A percentile compares a stretch with the other conserved stretches of the same genome.
Conservation (phyloP, 2,113 vertebrate genomes). For the Hippocampus abdominalis region DNA sequence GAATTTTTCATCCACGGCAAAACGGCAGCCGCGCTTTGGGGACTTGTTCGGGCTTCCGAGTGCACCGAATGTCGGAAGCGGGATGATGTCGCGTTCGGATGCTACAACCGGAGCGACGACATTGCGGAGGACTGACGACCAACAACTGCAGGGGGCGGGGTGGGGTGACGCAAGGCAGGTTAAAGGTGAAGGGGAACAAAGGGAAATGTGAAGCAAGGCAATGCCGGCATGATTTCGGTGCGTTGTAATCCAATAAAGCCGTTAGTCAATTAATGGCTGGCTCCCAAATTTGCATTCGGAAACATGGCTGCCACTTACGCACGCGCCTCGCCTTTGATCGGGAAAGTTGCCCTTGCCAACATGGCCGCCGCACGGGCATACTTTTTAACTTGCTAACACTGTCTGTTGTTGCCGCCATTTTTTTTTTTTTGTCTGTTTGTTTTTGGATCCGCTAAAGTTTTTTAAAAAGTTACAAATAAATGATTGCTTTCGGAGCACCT, state of each 20-base stretch:
- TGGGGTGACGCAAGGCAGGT: not conserved
- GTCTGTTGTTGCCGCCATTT: too few species aligned
- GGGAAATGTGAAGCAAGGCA: not conserved
- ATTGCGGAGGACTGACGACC: conserved; percentile 4
- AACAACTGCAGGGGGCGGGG: not conserved
- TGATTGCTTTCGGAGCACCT: not conserved
- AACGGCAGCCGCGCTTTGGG: conserved; percentile 31
- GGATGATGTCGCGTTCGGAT: conserved; percentile 15
- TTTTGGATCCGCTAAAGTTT: not conserved
- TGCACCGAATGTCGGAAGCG: conserved; percentile 37
- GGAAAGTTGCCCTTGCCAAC: too few species aligned
- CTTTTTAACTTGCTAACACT: too few species aligned
- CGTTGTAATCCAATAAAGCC: not conserved
- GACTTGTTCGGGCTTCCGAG: conserved; percentile 34
- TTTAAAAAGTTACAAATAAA: not conserved
- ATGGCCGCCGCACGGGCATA: too few species aligned
- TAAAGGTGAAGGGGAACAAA: not conserved
- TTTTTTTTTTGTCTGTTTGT: too few species aligned
- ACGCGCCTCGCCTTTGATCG: too few species aligned
- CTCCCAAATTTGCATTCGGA: too few species aligned
- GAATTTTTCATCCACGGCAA: conserved; percentile 58
- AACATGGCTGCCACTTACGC: too few species aligned
- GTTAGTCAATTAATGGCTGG: not conserved
- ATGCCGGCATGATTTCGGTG: not conserved
- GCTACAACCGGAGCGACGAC: conserved; percentile 14